Evolutionary conservation across 2,113 vertebrate species (phyloP).

Genomic region (Alexandromys fortis): DNA sequence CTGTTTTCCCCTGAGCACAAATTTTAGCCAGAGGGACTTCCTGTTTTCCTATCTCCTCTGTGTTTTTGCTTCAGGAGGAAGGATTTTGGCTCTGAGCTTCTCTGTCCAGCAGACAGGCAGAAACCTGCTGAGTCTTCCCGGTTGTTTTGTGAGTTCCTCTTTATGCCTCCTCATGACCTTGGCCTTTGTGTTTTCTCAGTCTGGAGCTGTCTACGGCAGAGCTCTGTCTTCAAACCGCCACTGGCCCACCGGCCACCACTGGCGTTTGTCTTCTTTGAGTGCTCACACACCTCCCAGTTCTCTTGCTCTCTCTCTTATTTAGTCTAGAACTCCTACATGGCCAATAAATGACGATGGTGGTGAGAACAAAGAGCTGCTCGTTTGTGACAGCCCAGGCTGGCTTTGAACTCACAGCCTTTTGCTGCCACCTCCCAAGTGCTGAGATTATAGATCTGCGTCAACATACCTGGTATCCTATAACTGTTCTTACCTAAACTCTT

Average conservation of each 20-base stretch:
- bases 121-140: background rate
- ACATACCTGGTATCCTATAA: fast-evolving
- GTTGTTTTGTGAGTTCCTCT: too few relatives aligned
- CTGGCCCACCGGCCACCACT: too few relatives aligned
- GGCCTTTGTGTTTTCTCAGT: background rate
- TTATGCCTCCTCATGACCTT: too few relatives aligned
- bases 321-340: background rate
- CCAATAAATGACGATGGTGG: background rate
- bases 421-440: background rate
- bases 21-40: constrained; percentile 97
- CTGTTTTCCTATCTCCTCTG: constrained; percentile 89
- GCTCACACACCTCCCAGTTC: background rate
- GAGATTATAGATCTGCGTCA: background rate
- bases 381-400: background rate
- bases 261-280: background rate
- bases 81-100: background rate
- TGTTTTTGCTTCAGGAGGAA: background rate
- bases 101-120: background rate
- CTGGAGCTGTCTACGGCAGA: background rate
- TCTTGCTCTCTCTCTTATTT: background rate
- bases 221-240: background rate
- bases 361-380: background rate
- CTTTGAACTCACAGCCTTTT: background rate
- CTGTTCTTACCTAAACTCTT: background rate
- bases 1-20: constrained; percentile 96